Evolutionary conservation across 1,140 invertebrate species (phyloP), one percentile per base, ranked within the genome.

Genomic region (Brachionus rubens): DNA sequence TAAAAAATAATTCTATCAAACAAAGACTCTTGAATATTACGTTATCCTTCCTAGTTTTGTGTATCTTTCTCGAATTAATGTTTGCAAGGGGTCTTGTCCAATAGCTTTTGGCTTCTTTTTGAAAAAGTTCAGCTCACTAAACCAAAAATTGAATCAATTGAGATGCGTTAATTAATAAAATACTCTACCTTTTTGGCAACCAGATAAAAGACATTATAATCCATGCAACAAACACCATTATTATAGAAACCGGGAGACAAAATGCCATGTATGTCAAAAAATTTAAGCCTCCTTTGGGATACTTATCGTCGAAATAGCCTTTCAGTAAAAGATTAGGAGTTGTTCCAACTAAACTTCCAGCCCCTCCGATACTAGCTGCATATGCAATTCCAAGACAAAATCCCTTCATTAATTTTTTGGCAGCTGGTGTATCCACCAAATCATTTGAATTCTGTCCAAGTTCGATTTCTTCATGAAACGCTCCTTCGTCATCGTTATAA

Each of bases 321-420:
- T 91, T 92, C 77, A 93, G 89, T 0, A 92, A 91, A 10, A 94
- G 86, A 84, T 96, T 96, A 21, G 92, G 92, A 5, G 90, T 91
- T 0, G 92, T 92, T 2, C 93, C 93, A 2, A 93, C 92, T 1
- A 96, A 83, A 0, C 91, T 92, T 0, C 91, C 91, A 48, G 90
- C 91, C 2, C 93, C 93, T 3, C 93, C 93, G 36, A 92, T 82
- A 77, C 87, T 88, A 5, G 92, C 89, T 0, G 92, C 88, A 80
- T 93, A 94, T 1, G 91, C 91, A 28, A 92, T 90, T 9, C 88
- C 88, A 75, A 94, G 80, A 19, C 79, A 2, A 50, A 62, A 76
- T 16, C 26, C 54, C 33, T 62, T 72, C 14, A 48, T 28, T 50
- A 72, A 52, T 14, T 72, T 72, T 21, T 12, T 19, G 10, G 68